These are phyloP conservation scores for Alectoris magna DNA, from an alignment of 2,797 vertebrate genomes.

Conservation along the genomic window DNA sequence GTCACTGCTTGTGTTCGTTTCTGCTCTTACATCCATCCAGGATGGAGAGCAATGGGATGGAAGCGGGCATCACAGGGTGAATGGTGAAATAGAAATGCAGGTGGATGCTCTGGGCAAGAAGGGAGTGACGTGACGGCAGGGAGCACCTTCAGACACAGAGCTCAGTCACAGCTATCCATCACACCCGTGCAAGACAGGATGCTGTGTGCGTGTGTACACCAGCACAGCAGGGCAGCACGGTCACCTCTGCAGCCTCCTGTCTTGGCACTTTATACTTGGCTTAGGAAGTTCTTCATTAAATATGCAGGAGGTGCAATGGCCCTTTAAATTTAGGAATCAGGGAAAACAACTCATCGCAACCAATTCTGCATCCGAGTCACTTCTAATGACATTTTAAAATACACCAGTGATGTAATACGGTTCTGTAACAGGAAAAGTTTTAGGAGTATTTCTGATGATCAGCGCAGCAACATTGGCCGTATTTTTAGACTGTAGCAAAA, in stretches of 20 bases:
- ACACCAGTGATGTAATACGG: not conserved
- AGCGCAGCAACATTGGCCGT: not conserved
- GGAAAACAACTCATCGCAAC: not conserved
- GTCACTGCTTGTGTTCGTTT: not conserved
- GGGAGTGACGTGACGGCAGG: rapidly evolving
- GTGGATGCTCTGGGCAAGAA: not conserved
- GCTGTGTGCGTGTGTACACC: rapidly evolving
- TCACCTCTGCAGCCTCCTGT: not conserved
- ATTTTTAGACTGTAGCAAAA: slow-evolving; percentile 6
- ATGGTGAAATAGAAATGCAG: not conserved
- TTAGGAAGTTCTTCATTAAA: not conserved
- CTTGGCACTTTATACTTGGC: not conserved
- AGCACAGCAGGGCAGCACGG: rapidly evolving
- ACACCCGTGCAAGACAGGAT: not conserved
- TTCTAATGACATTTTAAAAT: not conserved
- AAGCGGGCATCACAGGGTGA: not conserved
- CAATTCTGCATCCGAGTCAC: not conserved
- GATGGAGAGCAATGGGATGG: not conserved
- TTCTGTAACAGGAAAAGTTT: not conserved
- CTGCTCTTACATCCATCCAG: not conserved
- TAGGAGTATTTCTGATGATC: not conserved
- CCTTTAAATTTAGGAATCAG: not conserved
- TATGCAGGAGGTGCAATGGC: not conserved
- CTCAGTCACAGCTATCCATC: too few relatives aligned
- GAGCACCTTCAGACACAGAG: not conserved